Percentiles rank a stretch among this genome's conserved stretches.
Evolutionary conservation across 2,113 vertebrate genomes (phyloP).

Genomic region (Xenotilapia flavipinnis): DNA sequence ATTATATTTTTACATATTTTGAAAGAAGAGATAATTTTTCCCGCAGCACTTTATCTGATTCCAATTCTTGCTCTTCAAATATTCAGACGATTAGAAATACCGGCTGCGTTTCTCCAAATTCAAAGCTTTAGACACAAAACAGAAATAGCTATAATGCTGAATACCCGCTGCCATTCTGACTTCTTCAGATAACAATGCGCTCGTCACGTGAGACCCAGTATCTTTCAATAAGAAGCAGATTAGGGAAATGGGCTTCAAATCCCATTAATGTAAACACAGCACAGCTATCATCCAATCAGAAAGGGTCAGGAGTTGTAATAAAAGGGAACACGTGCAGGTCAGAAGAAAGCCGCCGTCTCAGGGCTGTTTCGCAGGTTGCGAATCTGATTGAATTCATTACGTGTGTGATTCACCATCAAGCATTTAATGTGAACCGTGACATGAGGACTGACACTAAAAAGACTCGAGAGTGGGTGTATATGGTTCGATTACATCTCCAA

Average conservation of each 20-base stretch:
- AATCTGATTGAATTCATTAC: slow-evolving; percentile 43
- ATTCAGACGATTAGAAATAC: background rate
- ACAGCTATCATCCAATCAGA: background rate
- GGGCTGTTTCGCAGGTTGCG: slow-evolving; percentile 1
- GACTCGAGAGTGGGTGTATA: background rate
- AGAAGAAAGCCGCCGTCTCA: background rate
- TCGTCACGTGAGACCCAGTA: background rate
- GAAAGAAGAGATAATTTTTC: background rate
- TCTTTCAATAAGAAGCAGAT: background rate
- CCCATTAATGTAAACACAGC: slow-evolving; percentile 8
- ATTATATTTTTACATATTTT: background rate
- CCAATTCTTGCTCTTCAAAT: background rate
- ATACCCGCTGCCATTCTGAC: background rate
- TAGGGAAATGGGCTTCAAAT: background rate
- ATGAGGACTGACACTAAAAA: slow-evolving; percentile 28
- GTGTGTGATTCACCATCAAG: slow-evolving; percentile 30
- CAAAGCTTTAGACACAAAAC: background rate
- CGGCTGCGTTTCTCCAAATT: background rate
- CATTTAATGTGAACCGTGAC: slow-evolving; percentile 34
- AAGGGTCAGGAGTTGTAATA: background rate
- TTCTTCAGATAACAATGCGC: background rate
- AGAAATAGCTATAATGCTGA: background rate
- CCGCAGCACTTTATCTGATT: background rate
- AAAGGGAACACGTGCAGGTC: slow-evolving; percentile 15
- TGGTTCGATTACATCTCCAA: slow-evolving; percentile 17